Conservation (phyloP, 2,113 vertebrate species). For the Corvus cornix region DNA sequence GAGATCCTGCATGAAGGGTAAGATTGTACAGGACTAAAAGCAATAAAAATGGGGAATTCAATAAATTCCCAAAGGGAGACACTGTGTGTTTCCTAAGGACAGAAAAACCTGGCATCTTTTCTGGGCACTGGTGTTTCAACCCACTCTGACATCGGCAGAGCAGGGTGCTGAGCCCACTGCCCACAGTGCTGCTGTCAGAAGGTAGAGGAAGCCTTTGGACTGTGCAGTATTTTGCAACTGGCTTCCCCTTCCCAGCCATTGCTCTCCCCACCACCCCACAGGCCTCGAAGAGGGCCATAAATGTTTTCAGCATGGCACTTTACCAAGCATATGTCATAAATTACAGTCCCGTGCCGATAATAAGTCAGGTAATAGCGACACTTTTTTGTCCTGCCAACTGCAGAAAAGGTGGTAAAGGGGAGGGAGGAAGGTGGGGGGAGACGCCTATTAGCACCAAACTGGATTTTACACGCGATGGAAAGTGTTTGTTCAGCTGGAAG, state of each 20-base stretch:
- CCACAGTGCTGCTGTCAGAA: neutral
- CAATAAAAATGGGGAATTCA: neutral
- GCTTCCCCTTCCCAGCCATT: neutral
- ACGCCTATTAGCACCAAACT: constrained; percentile 55
- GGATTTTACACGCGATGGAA: constrained; percentile 45
- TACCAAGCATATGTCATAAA: constrained; percentile 58
- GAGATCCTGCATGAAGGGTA: neutral
- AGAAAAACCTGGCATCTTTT: neutral
- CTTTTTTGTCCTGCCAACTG: constrained; percentile 58
- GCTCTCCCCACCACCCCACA: neutral
- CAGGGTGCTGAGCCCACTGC: neutral
- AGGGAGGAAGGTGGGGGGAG: neutral
- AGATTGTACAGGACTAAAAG: neutral
- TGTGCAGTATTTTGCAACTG: neutral
- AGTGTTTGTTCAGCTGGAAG: constrained; percentile 70
- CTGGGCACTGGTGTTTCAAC: neutral
- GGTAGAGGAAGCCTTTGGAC: neutral
- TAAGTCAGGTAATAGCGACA: constrained; percentile 57
- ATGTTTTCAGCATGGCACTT: constrained; percentile 55
- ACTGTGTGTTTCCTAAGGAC: neutral
- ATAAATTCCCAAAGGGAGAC: neutral
- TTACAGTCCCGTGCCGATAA: constrained; percentile 55
- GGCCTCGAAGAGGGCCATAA: constrained; percentile 47
- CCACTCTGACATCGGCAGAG: neutral
- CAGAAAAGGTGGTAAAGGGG: constrained; percentile 53